A percentile compares a stretch with the other conserved stretches of the same genome.
phyloP scores from a whole-genome alignment of 2,113 vertebrate species.

The Larimichthys crocea region DNA sequence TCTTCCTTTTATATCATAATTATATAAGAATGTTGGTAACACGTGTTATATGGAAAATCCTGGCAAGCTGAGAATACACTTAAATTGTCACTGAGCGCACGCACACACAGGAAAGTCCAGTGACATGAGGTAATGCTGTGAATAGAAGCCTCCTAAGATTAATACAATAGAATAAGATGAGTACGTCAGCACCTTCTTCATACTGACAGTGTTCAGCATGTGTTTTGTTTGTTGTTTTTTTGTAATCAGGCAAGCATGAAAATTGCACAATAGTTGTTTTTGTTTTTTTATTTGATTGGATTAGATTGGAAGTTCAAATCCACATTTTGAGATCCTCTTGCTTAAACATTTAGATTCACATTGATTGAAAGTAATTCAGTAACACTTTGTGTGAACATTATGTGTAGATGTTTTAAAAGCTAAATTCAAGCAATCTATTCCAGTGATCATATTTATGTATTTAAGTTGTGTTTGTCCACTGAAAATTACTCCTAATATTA shows the following conservation, averaged over 20 bases:
- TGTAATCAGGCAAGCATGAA: neutral
- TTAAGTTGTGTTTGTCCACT: constrained; percentile 18
- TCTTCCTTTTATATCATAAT: neutral
- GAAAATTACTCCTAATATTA: constrained; percentile 31
- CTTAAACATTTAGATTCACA: neutral
- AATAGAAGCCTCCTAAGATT: too few relatives aligned
- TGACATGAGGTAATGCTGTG: neutral
- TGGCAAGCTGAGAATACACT: neutral
- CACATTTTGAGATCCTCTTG: neutral
- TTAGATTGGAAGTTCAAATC: neutral
- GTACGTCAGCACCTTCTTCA: too few relatives aligned
- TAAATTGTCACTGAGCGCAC: neutral
- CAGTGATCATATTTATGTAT: neutral
- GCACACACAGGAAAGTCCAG: neutral
- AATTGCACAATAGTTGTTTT: neutral
- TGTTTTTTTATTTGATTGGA: neutral
- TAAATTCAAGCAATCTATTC: neutral
- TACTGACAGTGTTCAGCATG: too few relatives aligned
- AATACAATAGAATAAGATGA: too few relatives aligned
- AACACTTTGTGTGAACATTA: too few relatives aligned
- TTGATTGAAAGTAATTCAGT: neutral
- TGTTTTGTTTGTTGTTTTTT: too few relatives aligned
- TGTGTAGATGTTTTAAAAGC: neutral
- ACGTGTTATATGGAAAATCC: neutral
- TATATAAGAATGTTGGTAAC: neutral